Conservation (phyloP, 2,888 invertebrate species). For the Tinea semifulvella region DNA sequence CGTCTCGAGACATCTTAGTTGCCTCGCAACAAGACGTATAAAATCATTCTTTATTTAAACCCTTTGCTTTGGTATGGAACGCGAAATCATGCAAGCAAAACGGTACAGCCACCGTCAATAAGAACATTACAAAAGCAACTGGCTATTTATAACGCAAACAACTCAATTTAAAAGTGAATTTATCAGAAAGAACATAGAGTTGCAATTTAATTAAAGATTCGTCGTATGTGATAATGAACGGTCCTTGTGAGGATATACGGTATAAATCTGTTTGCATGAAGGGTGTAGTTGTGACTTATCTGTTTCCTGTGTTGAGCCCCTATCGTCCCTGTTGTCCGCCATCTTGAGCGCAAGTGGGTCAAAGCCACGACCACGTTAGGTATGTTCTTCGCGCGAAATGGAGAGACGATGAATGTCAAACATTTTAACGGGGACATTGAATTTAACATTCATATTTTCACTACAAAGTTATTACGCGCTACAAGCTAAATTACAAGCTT, state of each 20-base stretch:
- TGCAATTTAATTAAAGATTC: not conserved
- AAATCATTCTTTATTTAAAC: slow-evolving; percentile 10
- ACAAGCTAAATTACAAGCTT: too few species aligned
- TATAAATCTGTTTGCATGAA: slow-evolving; percentile 1
- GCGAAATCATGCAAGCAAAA: slow-evolving; percentile 13
- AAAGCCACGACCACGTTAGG: slow-evolving; percentile 46
- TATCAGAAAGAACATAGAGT: slow-evolving; percentile 1
- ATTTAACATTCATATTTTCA: too few species aligned
- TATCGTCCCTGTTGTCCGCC: slow-evolving; percentile 41
- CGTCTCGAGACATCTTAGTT: not conserved
- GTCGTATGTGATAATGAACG: slow-evolving; percentile 2
- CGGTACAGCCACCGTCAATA: slow-evolving; percentile 10
- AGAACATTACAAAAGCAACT: slow-evolving; percentile 9
- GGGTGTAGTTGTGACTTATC: slow-evolving; percentile 26
- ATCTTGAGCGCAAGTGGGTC: slow-evolving; percentile 47
- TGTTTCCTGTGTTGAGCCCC: slow-evolving; percentile 22
- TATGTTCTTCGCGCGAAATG: slow-evolving; percentile 5
- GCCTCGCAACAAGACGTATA: slow-evolving; percentile 1
- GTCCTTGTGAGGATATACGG: not conserved
- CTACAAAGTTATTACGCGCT: too few species aligned
- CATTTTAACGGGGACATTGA: too few species aligned
- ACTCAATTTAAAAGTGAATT: not conserved
- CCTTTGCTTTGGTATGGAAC: slow-evolving; percentile 11
- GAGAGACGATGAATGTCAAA: too few species aligned
- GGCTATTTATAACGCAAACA: not conserved